Evolutionary conservation across 64 coral and sea anemone species (phyloP).

Genomic region (Montipora capricornis): DNA sequence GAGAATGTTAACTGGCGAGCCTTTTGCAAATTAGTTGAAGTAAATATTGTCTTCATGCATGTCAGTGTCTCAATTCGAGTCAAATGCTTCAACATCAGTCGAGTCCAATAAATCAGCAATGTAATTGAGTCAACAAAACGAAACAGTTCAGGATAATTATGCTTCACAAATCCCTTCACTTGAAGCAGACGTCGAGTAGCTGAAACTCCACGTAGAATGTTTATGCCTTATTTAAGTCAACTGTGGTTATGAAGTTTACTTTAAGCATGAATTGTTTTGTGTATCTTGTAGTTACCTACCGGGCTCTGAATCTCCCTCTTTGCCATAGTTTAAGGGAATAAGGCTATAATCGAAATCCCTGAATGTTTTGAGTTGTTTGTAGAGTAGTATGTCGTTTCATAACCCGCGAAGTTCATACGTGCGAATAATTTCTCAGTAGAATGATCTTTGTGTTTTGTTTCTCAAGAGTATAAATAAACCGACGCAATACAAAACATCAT

Average conservation of each 20-base stretch:
- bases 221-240: background rate
- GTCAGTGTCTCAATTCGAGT: too few species aligned
- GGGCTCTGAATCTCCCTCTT: background rate
- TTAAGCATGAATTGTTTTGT: background rate
- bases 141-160: background rate
- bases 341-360: background rate
- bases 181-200: background rate
- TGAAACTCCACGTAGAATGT: background rate
- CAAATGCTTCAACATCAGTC: too few species aligned
- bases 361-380: background rate
- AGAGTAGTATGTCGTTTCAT: background rate
- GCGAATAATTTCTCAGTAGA: background rate
- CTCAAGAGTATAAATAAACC: background rate
- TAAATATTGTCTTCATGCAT: background rate
- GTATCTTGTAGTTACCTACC: background rate
- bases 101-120: background rate
- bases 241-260: background rate
- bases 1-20: background rate
- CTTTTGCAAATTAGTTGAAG: background rate
- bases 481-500: background rate
- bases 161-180: background rate
- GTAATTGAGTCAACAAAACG: background rate
- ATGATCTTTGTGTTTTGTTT: background rate
- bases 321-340: background rate
- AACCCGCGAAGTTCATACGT: background rate